Evolutionary conservation across 2,113 vertebrate species (phyloP), one percentile per base, ranked within the genome.

Genomic region (Zingel zingel): DNA sequence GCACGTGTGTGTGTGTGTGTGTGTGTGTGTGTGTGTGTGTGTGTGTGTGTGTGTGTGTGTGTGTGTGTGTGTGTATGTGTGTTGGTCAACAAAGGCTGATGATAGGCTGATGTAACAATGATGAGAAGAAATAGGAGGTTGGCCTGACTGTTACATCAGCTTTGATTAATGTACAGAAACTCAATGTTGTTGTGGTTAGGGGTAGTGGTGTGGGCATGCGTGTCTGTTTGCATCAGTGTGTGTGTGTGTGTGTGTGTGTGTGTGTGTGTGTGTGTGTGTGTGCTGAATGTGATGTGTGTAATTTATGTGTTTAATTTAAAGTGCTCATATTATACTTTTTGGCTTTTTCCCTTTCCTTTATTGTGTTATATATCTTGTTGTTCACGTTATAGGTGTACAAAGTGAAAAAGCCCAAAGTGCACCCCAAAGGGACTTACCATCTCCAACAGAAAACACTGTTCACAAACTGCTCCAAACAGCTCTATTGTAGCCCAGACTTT

Each of bases 51-150:
- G 58, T 67, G 57, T 14, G 53, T 71, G 54, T 71, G 50, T 45
- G 45, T 43, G 51, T 51, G 36, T 48, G 77, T 65, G 48, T 72
- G 56, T 62, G 63, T 19, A 54, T 21, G 27, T 33, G 58, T 63
- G 57, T 14, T 27, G 80, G 87, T 86, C 83, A 89, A 82, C 77
- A 90, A 75, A 79, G 79, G 77, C 59, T 88, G 92, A 91, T 82
- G 92, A 88, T 64, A 86, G 63, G 50, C 67, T 91, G 86, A 91
- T 3, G 64, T 83, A 90, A 92, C 79, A 81, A 82, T 51, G 43
- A 75, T 66, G 65, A 69, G 50, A 80, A 82, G 63, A 85, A 86
- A 78, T 57, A 74, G 33, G 19, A 62, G 78, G 83, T 59, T 21
- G 62, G 62, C 45, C 48, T 50, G 63, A 82, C 82, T 79, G 71